Base-by-base conservation (phyloP, 2,113 vertebrate genomes). In the Pimephales promelas region DNA sequence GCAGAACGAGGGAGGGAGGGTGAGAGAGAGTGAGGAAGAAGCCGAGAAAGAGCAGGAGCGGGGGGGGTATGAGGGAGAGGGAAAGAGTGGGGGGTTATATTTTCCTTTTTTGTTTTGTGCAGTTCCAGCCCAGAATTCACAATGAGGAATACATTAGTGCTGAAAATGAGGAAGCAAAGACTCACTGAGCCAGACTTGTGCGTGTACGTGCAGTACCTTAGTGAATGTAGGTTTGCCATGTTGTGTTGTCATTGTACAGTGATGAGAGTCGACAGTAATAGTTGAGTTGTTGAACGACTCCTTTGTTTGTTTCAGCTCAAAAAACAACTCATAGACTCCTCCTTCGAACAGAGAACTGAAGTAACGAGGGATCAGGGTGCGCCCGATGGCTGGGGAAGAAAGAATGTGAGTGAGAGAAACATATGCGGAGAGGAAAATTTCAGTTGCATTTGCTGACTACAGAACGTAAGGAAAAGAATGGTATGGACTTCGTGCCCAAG, bases 191-290 rank as follows among this genome's bases (percentile, higher is more conserved):
- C 59, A 36, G 28, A 71, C 26, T 72, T 24, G 64, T 36, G 80
- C 49, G 52, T 74, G 64, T 20, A 22, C 28, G 54, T 45, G 81
- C 47, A 82, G 85, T 95, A 96, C 96, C 96, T 97, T 95, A 86
- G 98, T 98, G 92, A 98, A 99, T 95, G 99, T 99, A 88, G 98
- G 98, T 88, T 99, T 99, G 92, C 98, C 98, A 0, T 99, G 97
- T 91, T 99, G 98, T 57, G 98, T 98, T 88, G 99, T 96, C 98
- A 99, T 99, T 89, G 97, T 99, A 92, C 97, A 98, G 93, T 99
- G 97, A 91, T 99, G 97, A 85, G 97, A 99, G 93, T 99, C 98
- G 7, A 99, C 95, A 0, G 97, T 98, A 86, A 99, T 97, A 0
- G 97, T 97, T 91, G 98, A 98, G 93, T 96, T 99, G 94, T 98